These are phyloP conservation scores for Drosophila phalerata DNA, from an alignment of 2,888 invertebrate species.

Conservation along the genomic window DNA sequence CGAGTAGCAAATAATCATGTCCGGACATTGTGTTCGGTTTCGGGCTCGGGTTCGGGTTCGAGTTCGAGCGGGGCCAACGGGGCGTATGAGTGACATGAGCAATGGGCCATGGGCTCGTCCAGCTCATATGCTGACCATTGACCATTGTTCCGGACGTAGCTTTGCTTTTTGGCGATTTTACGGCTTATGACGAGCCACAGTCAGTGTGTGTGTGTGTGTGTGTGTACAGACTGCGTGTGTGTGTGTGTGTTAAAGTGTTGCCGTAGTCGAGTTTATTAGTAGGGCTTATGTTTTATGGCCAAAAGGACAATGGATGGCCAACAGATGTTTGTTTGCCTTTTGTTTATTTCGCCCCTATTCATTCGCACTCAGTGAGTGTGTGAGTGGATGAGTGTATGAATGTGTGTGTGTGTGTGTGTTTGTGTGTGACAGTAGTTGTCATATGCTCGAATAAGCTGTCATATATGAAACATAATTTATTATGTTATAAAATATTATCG, in stretches of 20 bases:
- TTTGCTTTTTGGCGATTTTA: constrained; percentile 82
- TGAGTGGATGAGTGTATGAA: neutral
- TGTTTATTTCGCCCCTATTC: constrained; percentile 60
- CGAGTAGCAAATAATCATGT: constrained; percentile 81
- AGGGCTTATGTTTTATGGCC: constrained; percentile 78
- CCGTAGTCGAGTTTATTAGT: constrained; percentile 76
- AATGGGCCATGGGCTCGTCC: constrained; percentile 48
- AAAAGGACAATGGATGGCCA: constrained; percentile 79
- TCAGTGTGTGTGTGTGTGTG: constrained; percentile 26
- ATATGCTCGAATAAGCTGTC: constrained; percentile 81
- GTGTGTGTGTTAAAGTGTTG: constrained; percentile 60
- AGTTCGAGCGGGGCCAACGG: constrained; percentile 34
- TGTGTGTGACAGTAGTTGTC: constrained; percentile 62
- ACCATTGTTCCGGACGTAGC: constrained; percentile 66
- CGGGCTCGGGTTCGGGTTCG: neutral
- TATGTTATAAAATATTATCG: constrained; percentile 82
- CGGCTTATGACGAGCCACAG: constrained; percentile 77
- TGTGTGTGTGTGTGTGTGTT: constrained; percentile 10
- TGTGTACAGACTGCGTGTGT: constrained; percentile 25
- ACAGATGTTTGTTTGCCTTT: constrained; percentile 78
- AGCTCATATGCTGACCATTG: constrained; percentile 53
- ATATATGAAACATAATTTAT: constrained; percentile 79
- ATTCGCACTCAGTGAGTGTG: constrained; percentile 25
- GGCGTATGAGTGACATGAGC: constrained; percentile 75
- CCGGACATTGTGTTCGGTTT: constrained; percentile 38